Evolutionary conservation across 2,888 invertebrate species (phyloP).

Genomic region (Dugesia japonica): DNA sequence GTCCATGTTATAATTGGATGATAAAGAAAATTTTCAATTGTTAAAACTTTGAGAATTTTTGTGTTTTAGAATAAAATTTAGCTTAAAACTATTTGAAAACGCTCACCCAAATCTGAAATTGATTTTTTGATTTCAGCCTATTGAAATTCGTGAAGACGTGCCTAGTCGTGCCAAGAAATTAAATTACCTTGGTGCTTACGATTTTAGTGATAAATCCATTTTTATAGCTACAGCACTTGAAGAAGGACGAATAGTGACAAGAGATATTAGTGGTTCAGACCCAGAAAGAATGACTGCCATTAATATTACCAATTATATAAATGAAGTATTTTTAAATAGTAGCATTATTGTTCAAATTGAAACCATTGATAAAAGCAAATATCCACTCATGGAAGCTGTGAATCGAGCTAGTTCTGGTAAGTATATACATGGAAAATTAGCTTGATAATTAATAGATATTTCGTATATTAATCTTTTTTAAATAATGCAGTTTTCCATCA

Average conservation of each 20-base stretch:
- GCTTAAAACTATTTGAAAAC: too few relatives aligned
- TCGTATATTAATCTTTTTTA: too few relatives aligned
- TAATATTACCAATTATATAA: conserved; percentile 60
- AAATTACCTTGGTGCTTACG: conserved; percentile 36
- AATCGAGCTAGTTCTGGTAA: conserved; percentile 56
- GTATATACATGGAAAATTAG: too few relatives aligned
- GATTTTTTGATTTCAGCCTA: conserved; percentile 54
- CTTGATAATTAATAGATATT: too few relatives aligned
- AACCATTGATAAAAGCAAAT: conserved; percentile 56
- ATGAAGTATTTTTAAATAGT: conserved; percentile 51
- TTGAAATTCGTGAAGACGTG: conserved; percentile 63
- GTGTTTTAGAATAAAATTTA: too few relatives aligned
- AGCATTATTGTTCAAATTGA: conserved; percentile 48
- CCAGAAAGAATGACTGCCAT: conserved; percentile 77
- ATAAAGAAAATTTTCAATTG: too few relatives aligned
- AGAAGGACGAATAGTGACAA: conserved; percentile 56
- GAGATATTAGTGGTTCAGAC: conserved; percentile 64
- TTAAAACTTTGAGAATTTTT: too few relatives aligned
- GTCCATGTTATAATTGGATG: too few relatives aligned
- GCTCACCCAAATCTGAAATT: too few relatives aligned
- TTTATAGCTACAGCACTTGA: conserved; percentile 58
- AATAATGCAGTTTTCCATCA: too few relatives aligned
- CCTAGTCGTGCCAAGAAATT: conserved; percentile 50
- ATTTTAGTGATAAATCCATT: conserved; percentile 49
- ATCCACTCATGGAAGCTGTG: conserved; percentile 56